Evolutionary conservation across 2,113 vertebrate genomes (phyloP).

Genomic region (Lathamus discolor): DNA sequence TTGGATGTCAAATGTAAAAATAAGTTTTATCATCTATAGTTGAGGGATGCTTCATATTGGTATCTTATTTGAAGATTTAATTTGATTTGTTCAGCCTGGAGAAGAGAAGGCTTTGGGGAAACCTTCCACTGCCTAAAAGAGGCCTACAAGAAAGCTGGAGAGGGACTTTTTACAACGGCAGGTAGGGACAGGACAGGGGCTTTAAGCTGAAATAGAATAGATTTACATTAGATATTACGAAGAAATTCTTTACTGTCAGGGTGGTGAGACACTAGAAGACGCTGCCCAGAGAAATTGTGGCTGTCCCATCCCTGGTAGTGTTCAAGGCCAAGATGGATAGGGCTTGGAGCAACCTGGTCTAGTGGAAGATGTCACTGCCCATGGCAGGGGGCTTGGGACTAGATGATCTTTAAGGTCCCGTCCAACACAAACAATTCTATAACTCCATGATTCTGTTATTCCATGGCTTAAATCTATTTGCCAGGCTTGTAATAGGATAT

Average conservation of each 20-base stretch:
- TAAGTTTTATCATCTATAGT: background rate
- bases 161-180: background rate
- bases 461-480: background rate
- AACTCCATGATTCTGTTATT: background rate
- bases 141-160: background rate
- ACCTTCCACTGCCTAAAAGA: background rate
- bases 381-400: background rate
- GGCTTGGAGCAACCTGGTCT: background rate
- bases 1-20: background rate
- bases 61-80: background rate
- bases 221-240: background rate
- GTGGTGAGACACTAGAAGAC: background rate
- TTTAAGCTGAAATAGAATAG: background rate
- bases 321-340: background rate
- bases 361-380: background rate
- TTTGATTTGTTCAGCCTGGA: background rate
- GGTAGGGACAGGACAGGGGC: background rate
- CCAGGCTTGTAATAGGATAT: background rate
- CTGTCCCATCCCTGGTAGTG: background rate
- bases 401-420: background rate
- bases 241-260: background rate
- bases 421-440: background rate
- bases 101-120: background rate
- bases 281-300: background rate
- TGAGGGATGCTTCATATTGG: background rate